Evolutionary conservation across 2,888 invertebrate genomes (phyloP).

Genomic region (Agonopterix arenella): DNA sequence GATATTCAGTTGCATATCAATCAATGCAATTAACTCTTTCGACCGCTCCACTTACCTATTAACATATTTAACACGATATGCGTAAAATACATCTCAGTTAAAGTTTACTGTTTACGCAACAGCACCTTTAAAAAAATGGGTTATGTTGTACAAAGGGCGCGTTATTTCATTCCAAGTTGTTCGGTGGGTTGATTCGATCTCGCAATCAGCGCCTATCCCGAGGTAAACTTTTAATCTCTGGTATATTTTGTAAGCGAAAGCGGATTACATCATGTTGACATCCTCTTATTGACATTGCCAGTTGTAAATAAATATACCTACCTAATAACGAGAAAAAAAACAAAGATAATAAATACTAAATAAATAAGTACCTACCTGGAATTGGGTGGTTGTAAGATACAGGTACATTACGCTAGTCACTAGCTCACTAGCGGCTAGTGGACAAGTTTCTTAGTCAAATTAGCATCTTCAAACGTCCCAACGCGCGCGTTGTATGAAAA

Average conservation of each 20-base stretch:
- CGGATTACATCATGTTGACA: not conserved
- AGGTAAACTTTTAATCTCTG: not conserved
- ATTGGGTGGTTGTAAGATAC: no score
- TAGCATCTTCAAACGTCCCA: no score
- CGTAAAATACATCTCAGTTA: slow-evolving; percentile 50
- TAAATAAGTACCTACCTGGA: no score
- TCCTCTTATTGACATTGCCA: no score
- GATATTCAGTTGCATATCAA: slow-evolving; percentile 46
- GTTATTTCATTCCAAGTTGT: slow-evolving; percentile 29
- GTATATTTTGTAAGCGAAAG: not conserved
- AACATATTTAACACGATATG: slow-evolving; percentile 45
- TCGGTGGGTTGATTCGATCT: slow-evolving; percentile 18
- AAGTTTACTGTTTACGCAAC: slow-evolving; percentile 46
- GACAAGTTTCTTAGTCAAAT: no score
- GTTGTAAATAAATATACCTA: no score
- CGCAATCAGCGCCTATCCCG: slow-evolving; percentile 26
- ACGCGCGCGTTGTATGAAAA: no score
- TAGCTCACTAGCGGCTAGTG: no score
- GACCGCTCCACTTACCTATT: slow-evolving; percentile 54
- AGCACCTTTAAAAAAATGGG: slow-evolving; percentile 38
- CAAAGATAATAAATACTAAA: no score
- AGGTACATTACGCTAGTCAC: no score
- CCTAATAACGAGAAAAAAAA: no score
- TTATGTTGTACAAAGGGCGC: slow-evolving; percentile 47
- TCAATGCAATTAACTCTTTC: slow-evolving; percentile 46